Conservation (phyloP, 2,797 vertebrate genomes). For the Epinephelus coioides region DNA sequence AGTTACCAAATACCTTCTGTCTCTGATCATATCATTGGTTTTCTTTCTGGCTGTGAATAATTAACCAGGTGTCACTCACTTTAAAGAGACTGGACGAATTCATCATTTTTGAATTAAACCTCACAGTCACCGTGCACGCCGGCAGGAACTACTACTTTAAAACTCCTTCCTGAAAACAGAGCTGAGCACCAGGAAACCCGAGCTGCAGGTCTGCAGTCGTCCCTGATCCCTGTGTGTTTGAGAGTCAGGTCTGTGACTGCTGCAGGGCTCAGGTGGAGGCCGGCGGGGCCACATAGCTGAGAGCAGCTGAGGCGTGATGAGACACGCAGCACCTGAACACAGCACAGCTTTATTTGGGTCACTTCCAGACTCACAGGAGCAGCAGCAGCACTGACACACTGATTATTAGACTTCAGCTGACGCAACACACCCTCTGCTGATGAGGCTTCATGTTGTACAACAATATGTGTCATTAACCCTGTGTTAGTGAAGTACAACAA, state of each 20-base stretch:
- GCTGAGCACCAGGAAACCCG: not conserved
- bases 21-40: not conserved
- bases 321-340: constrained; percentile 51
- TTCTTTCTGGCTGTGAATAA: not conserved
- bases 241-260: constrained; percentile 17
- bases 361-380: constrained; percentile 3
- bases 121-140: not conserved
- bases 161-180: not conserved
- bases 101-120: not conserved
- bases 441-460: no score
- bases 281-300: constrained; percentile 56
- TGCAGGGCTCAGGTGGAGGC: constrained; percentile 41
- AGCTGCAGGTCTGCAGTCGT: not conserved
- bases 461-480: no score
- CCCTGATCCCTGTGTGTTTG: not conserved
- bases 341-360: constrained; percentile 45
- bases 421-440: not conserved
- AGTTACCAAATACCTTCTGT: no score
- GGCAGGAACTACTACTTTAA: not conserved
- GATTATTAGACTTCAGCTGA: not conserved
- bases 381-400: constrained; percentile 7
- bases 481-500: no score
- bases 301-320: constrained; percentile 61
- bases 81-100: not conserved
- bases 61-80: not conserved